Base-by-base conservation (phyloP, 1,140 invertebrate genomes). In the Akabosia matsudoensis region DNA sequence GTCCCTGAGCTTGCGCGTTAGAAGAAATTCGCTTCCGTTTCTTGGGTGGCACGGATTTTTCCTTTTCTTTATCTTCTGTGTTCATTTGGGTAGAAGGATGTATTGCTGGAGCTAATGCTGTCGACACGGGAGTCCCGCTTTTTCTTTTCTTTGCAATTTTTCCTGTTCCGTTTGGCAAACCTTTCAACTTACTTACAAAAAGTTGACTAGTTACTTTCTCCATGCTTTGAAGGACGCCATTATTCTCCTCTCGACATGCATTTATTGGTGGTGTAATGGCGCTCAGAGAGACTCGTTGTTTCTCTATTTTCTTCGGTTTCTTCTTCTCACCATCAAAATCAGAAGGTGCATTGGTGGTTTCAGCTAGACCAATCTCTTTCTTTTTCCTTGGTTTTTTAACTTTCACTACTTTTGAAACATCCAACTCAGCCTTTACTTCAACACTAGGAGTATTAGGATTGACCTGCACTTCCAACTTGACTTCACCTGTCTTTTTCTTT, bases 181-280 rank as follows among this genome's bases (percentile, higher is more conserved):
- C 28, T 7, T 28, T 67, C 26, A 67, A 13, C 22, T 67, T 67
- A 30, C n/a, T n/a, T 4, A 31, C 61, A 28, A 67, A 4, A 7
- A 67, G 3, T 22, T 67, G 61, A 67, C 61, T 67, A 67, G 61
- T 67, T 2, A 67, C 61, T 67, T 67, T 67, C n/a, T n/a, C 61
- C 28, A 30, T 31, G 31, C 3, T 30, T 67, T 2, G 61, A 67
- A 30, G 10, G 13, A 28, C 61, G 3, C 10, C 61, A 30, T 28
- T 67, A 2, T 28, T 67, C 28, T 67, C 61, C 10, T 67, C 61
- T 7, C 61, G 24, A 7, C 26, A 7, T 30, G 54, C 14, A 61
- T 61, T 61, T 4, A 24, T 10, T 14, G 54, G 13, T 10, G 14
- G 54, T 4, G 7, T 22, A 61, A 24, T 22, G 4, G 54, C 7